Conservation (phyloP, 2,888 invertebrate species). For the Leistus spinibarbis region DNA sequence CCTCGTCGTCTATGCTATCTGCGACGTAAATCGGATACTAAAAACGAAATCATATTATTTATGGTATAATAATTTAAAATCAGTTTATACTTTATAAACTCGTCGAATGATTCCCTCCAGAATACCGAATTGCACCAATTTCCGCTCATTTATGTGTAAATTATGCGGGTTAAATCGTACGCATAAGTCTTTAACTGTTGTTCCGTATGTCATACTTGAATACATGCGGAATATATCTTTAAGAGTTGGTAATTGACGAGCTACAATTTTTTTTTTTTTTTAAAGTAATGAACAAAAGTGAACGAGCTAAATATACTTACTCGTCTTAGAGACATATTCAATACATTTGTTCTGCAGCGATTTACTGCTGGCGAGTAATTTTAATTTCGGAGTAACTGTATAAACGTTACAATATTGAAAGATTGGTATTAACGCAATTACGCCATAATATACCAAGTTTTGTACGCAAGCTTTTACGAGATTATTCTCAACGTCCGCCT, state of each 20-base stretch:
- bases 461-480: constrained; percentile 94
- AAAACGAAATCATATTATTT: background rate
- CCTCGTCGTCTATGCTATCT: constrained; percentile 52
- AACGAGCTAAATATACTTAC: constrained; percentile 47
- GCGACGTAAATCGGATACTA: constrained; percentile 53
- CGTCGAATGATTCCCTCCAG: constrained; percentile 81
- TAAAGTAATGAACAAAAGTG: constrained; percentile 4
- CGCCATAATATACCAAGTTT: constrained; percentile 82
- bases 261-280: constrained; percentile 46
- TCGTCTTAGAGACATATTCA: constrained; percentile 57
- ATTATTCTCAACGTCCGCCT: constrained; percentile 91
- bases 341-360: constrained; percentile 58
- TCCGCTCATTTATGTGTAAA: constrained; percentile 78
- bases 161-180: constrained; percentile 73
- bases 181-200: constrained; percentile 73
- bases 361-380: constrained; percentile 53
- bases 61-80: background rate
- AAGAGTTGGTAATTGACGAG: constrained; percentile 60
- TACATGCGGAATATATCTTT: constrained; percentile 68
- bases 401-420: constrained; percentile 73
- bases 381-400: constrained; percentile 64
- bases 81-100: constrained; percentile 68
- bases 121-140: constrained; percentile 86
- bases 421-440: constrained; percentile 65
- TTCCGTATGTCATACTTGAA: constrained; percentile 72